Evolutionary conservation across 1,140 invertebrate genomes (phyloP).

Genomic region (Zaprionus nigranus): DNA sequence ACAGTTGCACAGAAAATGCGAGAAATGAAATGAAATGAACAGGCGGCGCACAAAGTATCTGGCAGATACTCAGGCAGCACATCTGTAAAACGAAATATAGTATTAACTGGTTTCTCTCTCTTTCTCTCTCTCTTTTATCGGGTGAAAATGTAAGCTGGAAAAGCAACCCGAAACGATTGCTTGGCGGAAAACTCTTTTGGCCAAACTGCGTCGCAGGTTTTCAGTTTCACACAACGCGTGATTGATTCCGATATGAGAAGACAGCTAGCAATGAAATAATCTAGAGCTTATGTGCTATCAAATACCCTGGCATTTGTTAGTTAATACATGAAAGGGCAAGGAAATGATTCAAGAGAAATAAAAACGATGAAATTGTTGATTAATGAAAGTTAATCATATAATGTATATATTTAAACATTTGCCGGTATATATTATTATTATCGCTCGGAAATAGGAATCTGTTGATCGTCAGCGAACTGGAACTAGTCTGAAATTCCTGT

Average conservation of each 20-base stretch:
- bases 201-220: conserved; percentile 47
- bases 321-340: no score
- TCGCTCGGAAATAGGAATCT: conserved; percentile 4
- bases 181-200: conserved; percentile 45
- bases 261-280: conserved; percentile 1
- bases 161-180: conserved; percentile 28
- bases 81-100: background rate
- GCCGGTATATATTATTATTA: conserved; percentile 10
- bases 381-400: background rate
- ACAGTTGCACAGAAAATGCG: conserved; percentile 53
- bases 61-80: conserved; percentile 23
- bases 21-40: conserved; percentile 28
- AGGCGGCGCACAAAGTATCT: conserved; percentile 33
- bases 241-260: conserved; percentile 30
- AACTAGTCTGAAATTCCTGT: conserved; percentile 37
- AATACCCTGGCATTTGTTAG: conserved; percentile 8
- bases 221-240: conserved; percentile 42
- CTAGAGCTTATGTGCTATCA: background rate
- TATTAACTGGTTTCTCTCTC: conserved; percentile 39
- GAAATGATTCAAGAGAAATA: background rate
- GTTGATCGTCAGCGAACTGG: conserved; percentile 16
- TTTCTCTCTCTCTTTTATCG: background rate
- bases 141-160: conserved; percentile 51
- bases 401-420: background rate
- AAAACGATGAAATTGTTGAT: background rate